A percentile compares a stretch with the other conserved stretches of the same genome.
Conservation (phyloP, 2,797 vertebrate genomes). For the Intellagama lesueurii region DNA sequence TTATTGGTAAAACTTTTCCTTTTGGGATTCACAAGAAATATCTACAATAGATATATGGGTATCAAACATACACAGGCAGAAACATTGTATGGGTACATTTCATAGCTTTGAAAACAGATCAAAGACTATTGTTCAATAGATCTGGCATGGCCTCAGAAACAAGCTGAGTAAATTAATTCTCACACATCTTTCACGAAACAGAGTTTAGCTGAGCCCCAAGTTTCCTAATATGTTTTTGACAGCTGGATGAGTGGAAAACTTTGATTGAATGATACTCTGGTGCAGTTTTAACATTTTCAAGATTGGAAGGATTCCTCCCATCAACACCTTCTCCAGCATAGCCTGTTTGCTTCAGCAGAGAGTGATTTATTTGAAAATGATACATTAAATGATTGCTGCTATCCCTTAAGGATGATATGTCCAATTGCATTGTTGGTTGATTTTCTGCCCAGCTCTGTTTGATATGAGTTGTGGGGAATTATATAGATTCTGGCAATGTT, state of each 20-base stretch:
- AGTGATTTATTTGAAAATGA: conserved; percentile 30
- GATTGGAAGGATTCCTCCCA: conserved; percentile 8
- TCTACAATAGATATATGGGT: neutral
- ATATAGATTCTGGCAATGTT: conserved; percentile 36
- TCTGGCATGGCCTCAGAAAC: conserved; percentile 13
- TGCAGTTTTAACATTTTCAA: conserved; percentile 21
- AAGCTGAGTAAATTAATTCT: conserved; percentile 37
- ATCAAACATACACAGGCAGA: conserved; percentile 7
- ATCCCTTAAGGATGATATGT: conserved; percentile 28
- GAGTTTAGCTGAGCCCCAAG: conserved; percentile 34
- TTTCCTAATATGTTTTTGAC: conserved; percentile 18
- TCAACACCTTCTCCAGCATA: neutral
- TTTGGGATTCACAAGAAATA: neutral
- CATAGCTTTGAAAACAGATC: conserved; percentile 10
- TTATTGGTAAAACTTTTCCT: neutral
- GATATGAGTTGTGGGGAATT: conserved; percentile 5
- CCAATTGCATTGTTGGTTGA: conserved; percentile 25
- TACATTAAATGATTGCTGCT: conserved; percentile 34
- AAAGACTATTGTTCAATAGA: neutral
- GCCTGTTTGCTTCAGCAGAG: neutral
- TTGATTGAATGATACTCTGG: conserved; percentile 37
- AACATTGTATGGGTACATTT: neutral
- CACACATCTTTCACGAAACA: conserved; percentile 47
- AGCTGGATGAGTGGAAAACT: conserved; percentile 48
- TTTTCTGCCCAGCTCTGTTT: neutral